Evolutionary conservation across 2,113 vertebrate species (phyloP), one percentile per base, ranked within the genome.

Genomic region (Pholis gunnellus): DNA sequence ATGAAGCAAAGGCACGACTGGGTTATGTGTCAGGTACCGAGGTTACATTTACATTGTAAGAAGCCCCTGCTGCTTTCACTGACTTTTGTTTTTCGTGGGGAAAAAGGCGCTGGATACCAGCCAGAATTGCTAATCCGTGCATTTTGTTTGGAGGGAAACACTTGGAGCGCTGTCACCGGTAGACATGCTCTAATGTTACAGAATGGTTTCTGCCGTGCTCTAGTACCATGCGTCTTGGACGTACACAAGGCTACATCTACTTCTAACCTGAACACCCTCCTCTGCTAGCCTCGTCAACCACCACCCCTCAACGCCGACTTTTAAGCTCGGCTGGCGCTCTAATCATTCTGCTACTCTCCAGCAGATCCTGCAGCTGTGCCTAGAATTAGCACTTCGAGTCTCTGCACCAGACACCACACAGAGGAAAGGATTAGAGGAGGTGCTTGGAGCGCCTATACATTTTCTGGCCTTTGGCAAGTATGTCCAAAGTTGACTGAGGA

Each of bases 341-440:
- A 92, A 88, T 95, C 91, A 96, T 96, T 95, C 95, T 91, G 83
- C 60, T 93, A 92, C 72, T 87, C 77, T 66, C 54, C 9, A 25
- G 95, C 95, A 95, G 95, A 95, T 93, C 92, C 88, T 94, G n/a
- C 94, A 94, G 91, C 94, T 96, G 94, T 92, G 94, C 81, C 94
- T 91, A 92, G 89, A 95, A 95, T 96, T 91, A 46, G 25, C 65
- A 67, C 65, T 48, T 68, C 18, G 61, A 61, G 59, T 64, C 36
- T 36, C 60, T 14, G 93, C 87, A 82, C 75, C 76, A 93, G 93
- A 94, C 96, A 94, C 94, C 95, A 94, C 93, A 93, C 89, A 48
- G 78, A 92, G 93, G 95, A 95, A 96, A 36, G 20, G 25, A 69
- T 25, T 75, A 73, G 20, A 65, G 63, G 0, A n/a, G 15, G 13